Evolutionary conservation across 2,888 invertebrate species (phyloP).

Genomic region (Nephrotoma guestfalica): DNA sequence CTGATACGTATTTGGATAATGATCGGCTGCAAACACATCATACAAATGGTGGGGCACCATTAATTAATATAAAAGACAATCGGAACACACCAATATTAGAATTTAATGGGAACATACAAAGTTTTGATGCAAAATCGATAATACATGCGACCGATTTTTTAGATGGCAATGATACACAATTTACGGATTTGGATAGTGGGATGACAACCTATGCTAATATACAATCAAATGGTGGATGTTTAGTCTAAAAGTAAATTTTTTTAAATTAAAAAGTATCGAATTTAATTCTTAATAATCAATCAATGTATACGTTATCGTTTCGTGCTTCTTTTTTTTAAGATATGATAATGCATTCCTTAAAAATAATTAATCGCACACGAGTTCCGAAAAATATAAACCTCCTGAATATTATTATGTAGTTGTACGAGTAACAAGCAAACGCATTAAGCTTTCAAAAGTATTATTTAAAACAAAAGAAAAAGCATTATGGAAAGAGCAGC

Average conservation of each 20-base stretch:
- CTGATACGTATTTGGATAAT: constrained; percentile 25
- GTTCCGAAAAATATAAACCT: not conserved
- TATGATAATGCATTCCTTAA: not conserved
- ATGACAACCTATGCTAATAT: constrained; percentile 25
- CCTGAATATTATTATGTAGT: not conserved
- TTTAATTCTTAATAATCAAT: not conserved
- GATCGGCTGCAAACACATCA: constrained; percentile 9
- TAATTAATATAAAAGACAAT: constrained; percentile 20
- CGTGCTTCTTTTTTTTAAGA: not conserved
- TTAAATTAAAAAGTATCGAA: constrained; percentile 4
- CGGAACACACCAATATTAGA: not conserved
- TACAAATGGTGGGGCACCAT: constrained; percentile 7
- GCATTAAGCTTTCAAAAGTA: not conserved
- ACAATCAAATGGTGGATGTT: constrained; percentile 26
- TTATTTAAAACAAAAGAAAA: not conserved
- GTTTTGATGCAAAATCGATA: constrained; percentile 12
- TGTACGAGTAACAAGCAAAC: not conserved
- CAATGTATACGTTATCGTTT: constrained; percentile 1
- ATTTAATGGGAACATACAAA: constrained; percentile 7
- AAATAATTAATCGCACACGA: not conserved
- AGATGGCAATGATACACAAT: constrained; percentile 25
- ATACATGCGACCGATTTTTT: constrained; percentile 26
- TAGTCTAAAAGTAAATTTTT: constrained; percentile 25
- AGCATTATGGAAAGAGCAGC: not conserved
- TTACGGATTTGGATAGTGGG: constrained; percentile 29